These are phyloP conservation scores for Puffinus mauretanicus DNA, from an alignment of 2,113 vertebrate genomes.

Conservation along the genomic window DNA sequence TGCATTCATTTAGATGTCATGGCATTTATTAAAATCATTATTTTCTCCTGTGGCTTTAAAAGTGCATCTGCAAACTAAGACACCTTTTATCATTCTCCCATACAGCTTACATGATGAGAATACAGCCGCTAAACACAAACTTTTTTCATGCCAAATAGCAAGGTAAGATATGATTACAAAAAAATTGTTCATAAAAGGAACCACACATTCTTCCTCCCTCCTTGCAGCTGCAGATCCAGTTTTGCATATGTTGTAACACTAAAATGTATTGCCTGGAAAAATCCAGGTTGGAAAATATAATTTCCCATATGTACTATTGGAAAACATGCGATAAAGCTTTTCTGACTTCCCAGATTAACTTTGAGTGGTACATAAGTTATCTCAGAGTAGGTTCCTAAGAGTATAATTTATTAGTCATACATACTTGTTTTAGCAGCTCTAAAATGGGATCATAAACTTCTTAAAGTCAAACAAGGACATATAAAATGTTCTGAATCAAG, in stretches of 20 bases:
- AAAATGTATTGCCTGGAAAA: slow-evolving; percentile 53
- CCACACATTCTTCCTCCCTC: not conserved
- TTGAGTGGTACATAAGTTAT: slow-evolving; percentile 75
- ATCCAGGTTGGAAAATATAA: slow-evolving; percentile 45
- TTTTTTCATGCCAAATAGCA: not conserved
- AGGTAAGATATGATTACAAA: not conserved
- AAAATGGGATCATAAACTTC: slow-evolving; percentile 81
- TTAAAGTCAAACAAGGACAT: slow-evolving; percentile 83
- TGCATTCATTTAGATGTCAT: not conserved
- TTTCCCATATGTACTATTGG: slow-evolving; percentile 21
- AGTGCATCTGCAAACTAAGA: slow-evolving; percentile 2
- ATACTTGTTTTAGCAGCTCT: slow-evolving; percentile 83
- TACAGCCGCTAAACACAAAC: not conserved
- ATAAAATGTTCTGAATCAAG: slow-evolving; percentile 76
- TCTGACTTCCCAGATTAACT: slow-evolving; percentile 75
- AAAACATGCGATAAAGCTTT: slow-evolving; percentile 67
- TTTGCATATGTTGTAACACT: not conserved
- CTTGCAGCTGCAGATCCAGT: not conserved
- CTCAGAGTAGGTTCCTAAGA: slow-evolving; percentile 72
- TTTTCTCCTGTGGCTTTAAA: not conserved
- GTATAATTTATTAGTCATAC: slow-evolving; percentile 80
- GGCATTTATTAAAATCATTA: not conserved
- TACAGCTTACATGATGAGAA: not conserved
- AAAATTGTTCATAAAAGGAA: not conserved
- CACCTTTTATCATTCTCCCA: not conserved